Conservation (phyloP, 2,797 vertebrate species). For the Gymnoscopelus microlampas region DNA sequence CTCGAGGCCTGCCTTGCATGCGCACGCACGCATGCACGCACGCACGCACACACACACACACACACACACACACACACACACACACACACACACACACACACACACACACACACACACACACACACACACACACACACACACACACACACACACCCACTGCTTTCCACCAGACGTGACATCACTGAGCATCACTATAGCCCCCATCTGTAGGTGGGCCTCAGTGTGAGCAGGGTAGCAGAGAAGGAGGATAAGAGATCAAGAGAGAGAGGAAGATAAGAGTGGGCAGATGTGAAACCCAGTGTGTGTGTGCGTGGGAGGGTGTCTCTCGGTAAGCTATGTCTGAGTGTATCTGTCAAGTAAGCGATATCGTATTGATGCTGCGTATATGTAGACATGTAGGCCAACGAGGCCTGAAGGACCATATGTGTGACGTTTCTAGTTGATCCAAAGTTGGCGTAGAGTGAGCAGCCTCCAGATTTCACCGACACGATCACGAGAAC, state of each 20-base stretch:
- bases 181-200: slow-evolving; percentile 47
- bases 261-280: slow-evolving; percentile 58
- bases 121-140: slow-evolving; percentile 15
- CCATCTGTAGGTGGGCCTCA: slow-evolving; percentile 57
- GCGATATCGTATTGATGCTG: no score
- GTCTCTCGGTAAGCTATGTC: slow-evolving; percentile 51
- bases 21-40: slow-evolving; percentile 10
- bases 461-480: no score
- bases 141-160: slow-evolving; percentile 22
- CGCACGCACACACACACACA: slow-evolving; percentile 18
- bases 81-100: slow-evolving; percentile 11
- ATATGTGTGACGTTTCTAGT: slow-evolving; percentile 35
- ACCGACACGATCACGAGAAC: no score
- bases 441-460: no score
- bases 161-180: slow-evolving; percentile 74
- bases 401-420: slow-evolving; percentile 38
- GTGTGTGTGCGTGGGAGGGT: slow-evolving; percentile 53
- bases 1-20: slow-evolving; percentile 28
- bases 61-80: slow-evolving; percentile 13
- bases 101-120: slow-evolving; percentile 15
- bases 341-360: no score
- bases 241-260: slow-evolving; percentile 53
- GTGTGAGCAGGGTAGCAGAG: slow-evolving; percentile 25
- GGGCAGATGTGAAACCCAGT: slow-evolving; percentile 65
- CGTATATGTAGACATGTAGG: no score